Percentiles rank a stretch among this genome's conserved stretches.
These are phyloP conservation scores for Tachina fera DNA, from an alignment of 2,888 invertebrate species.

Conservation along the genomic window DNA sequence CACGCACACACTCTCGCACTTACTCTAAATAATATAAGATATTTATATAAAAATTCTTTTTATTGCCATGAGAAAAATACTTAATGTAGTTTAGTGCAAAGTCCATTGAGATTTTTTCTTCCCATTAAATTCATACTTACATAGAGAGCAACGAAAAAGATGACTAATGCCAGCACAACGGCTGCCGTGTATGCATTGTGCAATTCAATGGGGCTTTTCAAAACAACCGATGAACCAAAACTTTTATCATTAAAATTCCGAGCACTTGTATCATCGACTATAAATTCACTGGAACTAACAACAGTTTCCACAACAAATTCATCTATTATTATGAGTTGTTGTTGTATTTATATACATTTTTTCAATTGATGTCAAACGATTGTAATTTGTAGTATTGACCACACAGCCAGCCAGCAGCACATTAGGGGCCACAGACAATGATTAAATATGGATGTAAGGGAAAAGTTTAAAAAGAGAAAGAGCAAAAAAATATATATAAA, in stretches of 20 bases:
- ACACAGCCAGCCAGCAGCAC: background rate
- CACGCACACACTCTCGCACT: background rate
- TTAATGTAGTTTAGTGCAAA: slow-evolving; percentile 21
- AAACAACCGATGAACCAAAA: slow-evolving; percentile 82
- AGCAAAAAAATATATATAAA: slow-evolving; percentile 43
- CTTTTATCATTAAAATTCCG: slow-evolving; percentile 83
- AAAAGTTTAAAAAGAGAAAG: background rate
- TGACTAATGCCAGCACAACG: slow-evolving; percentile 89
- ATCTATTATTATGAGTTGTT: slow-evolving; percentile 84
- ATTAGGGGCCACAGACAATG: background rate
- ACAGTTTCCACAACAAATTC: slow-evolving; percentile 89
- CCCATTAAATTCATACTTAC: slow-evolving; percentile 83
- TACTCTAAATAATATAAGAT: background rate
- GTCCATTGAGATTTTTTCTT: background rate
- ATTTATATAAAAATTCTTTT: slow-evolving; percentile 13
- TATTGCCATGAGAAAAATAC: slow-evolving; percentile 19
- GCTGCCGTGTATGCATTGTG: slow-evolving; percentile 92
- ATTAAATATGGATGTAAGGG: background rate
- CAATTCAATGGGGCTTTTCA: slow-evolving; percentile 85
- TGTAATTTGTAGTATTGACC: slow-evolving; percentile 1
- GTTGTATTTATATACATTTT: background rate
- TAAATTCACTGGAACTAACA: slow-evolving; percentile 83
- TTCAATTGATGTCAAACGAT: background rate
- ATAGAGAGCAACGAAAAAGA: slow-evolving; percentile 89
- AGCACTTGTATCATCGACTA: slow-evolving; percentile 82